Evolutionary conservation across 1,140 invertebrate genomes (phyloP), one percentile per base, ranked within the genome.

Genomic region (Choristoneura fumiferana): DNA sequence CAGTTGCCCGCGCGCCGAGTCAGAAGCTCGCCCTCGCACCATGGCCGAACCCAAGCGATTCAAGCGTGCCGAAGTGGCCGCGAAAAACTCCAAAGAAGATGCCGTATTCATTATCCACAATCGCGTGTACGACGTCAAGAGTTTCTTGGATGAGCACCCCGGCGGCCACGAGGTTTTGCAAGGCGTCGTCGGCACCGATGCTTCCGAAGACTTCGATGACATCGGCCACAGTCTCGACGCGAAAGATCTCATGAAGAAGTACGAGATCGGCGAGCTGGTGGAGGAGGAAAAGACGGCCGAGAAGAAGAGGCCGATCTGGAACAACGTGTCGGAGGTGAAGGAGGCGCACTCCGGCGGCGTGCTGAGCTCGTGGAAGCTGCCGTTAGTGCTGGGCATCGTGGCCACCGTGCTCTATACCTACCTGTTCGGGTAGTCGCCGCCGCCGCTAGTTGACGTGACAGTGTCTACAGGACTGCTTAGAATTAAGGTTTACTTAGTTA

Each of bases 161-260:
- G 96, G 96, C 13, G 96, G 96, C 35, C 95, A 96, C 82, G 95
- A 97, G 76, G 93, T 97, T 14, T 89, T 98, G 0, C 58, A 96
- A 13, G 95, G 97, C 74, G 94, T 94, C 65, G 92, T 90, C 1
- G 94, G 94, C 14, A 91, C 90, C 57, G 95, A 96, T 77, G 92
- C 92, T 0, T 95, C 94, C 29, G 95, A 96, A 75, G 90, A 93
- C 52, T 97, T 97, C 89, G 93, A 96, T 81, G 96, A 97, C 89
- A 95, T 97, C 54, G 96, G 96, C 1, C 96, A 98, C 87, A 96
- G 95, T 9, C 86, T 91, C 29, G 96, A 97, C 89, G 96, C 96
- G 2, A 89, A 94, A 58, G 93, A 94, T 54, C 83, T 96, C 61
- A 95, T 96, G 93, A 91, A 92, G 54, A 92, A 94, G 69, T 96